Evolutionary conservation across 2,888 invertebrate genomes (phyloP), one percentile per base, ranked within the genome.

Genomic region (Phengaris arion): DNA sequence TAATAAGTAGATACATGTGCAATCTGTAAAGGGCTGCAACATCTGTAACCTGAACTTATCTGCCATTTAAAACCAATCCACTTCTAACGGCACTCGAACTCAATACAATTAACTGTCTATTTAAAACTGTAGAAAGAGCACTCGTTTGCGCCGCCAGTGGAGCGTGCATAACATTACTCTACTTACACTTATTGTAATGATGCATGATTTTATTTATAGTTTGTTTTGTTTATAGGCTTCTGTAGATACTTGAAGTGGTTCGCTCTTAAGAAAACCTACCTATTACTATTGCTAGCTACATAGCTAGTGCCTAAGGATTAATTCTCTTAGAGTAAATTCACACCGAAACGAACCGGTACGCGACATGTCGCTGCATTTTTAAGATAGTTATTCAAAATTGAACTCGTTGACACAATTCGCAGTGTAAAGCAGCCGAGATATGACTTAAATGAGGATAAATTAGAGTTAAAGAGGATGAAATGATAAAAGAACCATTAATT

Each of bases 21-120:
- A 80, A 80, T 78, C 35, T 35, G 35, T 35, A 35, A 35, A 35
- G 35, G 80, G 80, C 74, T 75, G 74, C 52, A 70, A 77, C 77
- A 68, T 74, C 57, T 69, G 81, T 81, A 81, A 81, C 78, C 77
- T 78, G 81, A 80, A 77, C 78, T 81, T 79, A 80, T 78, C 77
- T 81, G 76, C 80, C 80, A 80, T 78, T 78, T 35, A 35, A 81
- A 77, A 78, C 68, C 76, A 79, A 64, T 78, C 76, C 77, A 77
- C 80, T 76, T 78, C 80, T 78, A 80, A 80, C 81, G 82, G 83
- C 87, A 90, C 90, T 92, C 87, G 87, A 90, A 88, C 85, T 85
- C 86, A 88, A 88, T 92, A 86, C 87, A 85, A 81, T 79, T 77
- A 79, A 81, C 79, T 85, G 81, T 85, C 83, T 82, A 83, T 84